phyloP scores from a whole-genome alignment of 23 tunicate species.

The Phallusia fumigata region DNA sequence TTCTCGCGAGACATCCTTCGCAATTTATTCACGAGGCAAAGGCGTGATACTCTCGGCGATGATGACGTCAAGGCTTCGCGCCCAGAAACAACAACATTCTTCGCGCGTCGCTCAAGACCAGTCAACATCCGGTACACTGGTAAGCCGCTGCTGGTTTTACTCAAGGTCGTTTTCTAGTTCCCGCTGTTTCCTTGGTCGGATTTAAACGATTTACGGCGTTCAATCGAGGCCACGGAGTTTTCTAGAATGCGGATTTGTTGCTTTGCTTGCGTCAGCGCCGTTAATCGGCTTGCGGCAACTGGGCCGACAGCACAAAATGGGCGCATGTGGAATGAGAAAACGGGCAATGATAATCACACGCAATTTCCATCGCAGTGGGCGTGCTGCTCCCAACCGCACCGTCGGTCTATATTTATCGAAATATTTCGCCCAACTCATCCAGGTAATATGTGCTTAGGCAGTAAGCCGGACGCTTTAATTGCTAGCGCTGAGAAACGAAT shows the following conservation, averaged over 20 bases:
- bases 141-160: too few relatives aligned
- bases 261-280: not conserved
- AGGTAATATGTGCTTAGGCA: not conserved
- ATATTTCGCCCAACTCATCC: not conserved
- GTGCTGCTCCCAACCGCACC: not conserved
- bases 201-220: not conserved
- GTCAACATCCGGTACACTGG: not conserved
- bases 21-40: not conserved
- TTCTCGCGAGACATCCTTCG: not conserved
- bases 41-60: not conserved
- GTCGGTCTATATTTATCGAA: not conserved
- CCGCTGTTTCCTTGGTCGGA: not conserved
- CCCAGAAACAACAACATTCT: too few relatives aligned
- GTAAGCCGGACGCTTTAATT: conserved; percentile 6
- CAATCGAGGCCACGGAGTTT: not conserved
- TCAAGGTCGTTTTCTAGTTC: not conserved
- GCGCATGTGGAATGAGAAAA: not conserved
- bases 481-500: not conserved
- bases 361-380: conserved; percentile 3
- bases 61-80: not conserved
- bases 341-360: not conserved
- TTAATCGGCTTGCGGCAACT: not conserved
- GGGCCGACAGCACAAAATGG: not conserved
- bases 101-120: too few relatives aligned
- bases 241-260: not conserved